Percentiles rank a stretch among this genome's conserved stretches.
Evolutionary conservation across 2,113 vertebrate species (phyloP).

Genomic region (Oreochromis aureus): DNA sequence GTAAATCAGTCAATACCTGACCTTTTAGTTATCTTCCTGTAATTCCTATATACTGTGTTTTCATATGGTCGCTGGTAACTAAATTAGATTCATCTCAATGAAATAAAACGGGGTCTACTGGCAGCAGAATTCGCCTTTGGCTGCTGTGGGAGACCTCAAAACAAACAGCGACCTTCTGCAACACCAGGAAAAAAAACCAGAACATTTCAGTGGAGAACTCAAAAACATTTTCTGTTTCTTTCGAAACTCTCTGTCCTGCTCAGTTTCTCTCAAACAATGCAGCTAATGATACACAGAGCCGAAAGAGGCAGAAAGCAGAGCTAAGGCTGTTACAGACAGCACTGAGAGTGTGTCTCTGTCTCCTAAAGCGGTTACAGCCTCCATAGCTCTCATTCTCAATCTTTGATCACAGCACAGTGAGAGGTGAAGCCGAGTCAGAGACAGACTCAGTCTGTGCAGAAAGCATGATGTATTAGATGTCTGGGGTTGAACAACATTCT

Average conservation of each 20-base stretch:
- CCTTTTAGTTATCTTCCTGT: not conserved
- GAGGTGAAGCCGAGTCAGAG: not conserved
- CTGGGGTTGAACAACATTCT: not conserved
- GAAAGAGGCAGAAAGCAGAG: not conserved
- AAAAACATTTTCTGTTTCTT: not conserved
- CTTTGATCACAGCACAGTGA: conserved; percentile 24
- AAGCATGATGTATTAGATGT: not conserved
- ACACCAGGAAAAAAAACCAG: not conserved
- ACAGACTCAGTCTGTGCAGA: not conserved
- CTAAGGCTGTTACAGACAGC: not conserved
- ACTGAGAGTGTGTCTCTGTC: not conserved
- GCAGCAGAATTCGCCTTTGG: not conserved
- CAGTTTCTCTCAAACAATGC: not conserved
- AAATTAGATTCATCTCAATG: not conserved
- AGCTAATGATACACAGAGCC: not conserved
- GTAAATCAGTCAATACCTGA: not conserved
- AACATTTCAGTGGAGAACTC: not conserved
- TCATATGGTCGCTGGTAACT: not conserved
- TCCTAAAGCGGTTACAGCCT: not conserved
- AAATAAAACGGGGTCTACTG: not conserved
- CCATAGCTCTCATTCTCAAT: not conserved
- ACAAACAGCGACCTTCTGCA: not conserved
- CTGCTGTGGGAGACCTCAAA: not conserved
- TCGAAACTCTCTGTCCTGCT: not conserved
- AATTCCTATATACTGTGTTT: not conserved